Evolutionary conservation across 2,888 invertebrate genomes (phyloP).

Genomic region (Latheticus oryzae): DNA sequence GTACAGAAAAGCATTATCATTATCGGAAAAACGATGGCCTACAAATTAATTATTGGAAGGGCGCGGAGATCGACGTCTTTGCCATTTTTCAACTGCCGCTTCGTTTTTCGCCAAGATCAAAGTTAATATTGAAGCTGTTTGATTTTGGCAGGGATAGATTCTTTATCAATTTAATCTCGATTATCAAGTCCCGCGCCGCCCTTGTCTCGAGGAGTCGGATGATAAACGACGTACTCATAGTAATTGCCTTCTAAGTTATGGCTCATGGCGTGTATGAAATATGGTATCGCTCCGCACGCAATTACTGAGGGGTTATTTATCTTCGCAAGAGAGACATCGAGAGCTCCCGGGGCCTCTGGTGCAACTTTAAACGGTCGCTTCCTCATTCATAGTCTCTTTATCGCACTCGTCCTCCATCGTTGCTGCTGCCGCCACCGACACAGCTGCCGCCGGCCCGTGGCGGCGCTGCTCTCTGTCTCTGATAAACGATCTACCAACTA

Average conservation of each 20-base stretch:
- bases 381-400: slow-evolving; percentile 61
- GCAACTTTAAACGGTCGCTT: slow-evolving; percentile 58
- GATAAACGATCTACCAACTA: slow-evolving; percentile 59
- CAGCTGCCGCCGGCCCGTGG: slow-evolving; percentile 47
- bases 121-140: slow-evolving; percentile 44
- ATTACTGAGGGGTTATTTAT: slow-evolving; percentile 70
- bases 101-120: slow-evolving; percentile 26
- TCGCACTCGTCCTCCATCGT: no score
- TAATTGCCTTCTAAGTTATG: slow-evolving; percentile 73
- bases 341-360: slow-evolving; percentile 48
- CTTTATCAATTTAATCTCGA: slow-evolving; percentile 64
- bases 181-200: slow-evolving; percentile 59
- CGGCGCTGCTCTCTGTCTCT: slow-evolving; percentile 44
- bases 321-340: slow-evolving; percentile 60
- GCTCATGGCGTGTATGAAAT: slow-evolving; percentile 71
- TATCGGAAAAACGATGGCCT: slow-evolving; percentile 27
- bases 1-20: slow-evolving; percentile 19
- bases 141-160: slow-evolving; percentile 55
- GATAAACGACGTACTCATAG: slow-evolving; percentile 72
- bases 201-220: slow-evolving; percentile 62
- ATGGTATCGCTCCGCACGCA: slow-evolving; percentile 71
- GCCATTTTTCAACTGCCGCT: slow-evolving; percentile 18
- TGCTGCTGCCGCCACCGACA: no score
- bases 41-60: slow-evolving; percentile 38
- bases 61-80: slow-evolving; percentile 3